Conservation (phyloP, 2,113 vertebrate species). For the Pachycephala philippinensis region DNA sequence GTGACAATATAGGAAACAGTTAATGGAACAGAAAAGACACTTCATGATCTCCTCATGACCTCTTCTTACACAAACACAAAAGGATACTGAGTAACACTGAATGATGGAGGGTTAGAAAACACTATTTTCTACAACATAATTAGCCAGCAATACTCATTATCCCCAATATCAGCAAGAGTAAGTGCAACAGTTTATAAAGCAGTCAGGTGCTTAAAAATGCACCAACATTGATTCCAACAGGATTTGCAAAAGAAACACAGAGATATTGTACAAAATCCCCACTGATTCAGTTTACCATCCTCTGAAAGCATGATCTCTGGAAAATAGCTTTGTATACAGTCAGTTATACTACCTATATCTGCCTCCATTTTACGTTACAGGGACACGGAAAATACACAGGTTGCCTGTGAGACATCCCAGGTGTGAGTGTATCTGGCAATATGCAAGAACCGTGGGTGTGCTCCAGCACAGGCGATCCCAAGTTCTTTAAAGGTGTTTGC, state of each 20-base stretch:
- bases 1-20: background rate
- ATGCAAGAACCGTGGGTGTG: fast-evolving
- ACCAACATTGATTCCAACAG: background rate
- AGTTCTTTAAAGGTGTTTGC: background rate
- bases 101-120: background rate
- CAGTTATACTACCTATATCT: background rate
- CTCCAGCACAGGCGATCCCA: fast-evolving
- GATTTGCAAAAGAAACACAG: background rate
- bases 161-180: background rate
- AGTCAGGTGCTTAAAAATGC: background rate
- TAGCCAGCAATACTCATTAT: background rate
- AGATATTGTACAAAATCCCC: background rate
- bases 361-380: background rate
- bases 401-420: background rate
- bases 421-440: background rate
- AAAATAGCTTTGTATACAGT: background rate
- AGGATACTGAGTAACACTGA: background rate
- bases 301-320: background rate
- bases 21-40: background rate
- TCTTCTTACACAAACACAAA: background rate
- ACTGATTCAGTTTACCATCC: background rate
- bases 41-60: background rate
- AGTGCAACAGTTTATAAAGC: background rate
- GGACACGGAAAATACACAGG: background rate
- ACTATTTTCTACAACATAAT: background rate